These are phyloP conservation scores for Diplolepis rosae DNA, from an alignment of 2,888 invertebrate genomes.

Conservation along the genomic window DNA sequence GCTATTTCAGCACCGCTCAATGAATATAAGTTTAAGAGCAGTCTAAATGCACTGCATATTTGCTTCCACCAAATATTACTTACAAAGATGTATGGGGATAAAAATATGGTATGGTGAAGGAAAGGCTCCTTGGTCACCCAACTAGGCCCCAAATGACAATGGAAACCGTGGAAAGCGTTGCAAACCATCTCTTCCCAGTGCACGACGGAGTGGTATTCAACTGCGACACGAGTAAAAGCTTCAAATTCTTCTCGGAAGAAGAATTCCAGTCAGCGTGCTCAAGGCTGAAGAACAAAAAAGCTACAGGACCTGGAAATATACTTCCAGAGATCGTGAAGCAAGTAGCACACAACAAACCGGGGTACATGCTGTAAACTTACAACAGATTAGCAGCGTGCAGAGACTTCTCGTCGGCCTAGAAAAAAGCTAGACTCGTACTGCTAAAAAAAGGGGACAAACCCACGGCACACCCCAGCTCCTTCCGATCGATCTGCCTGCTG, in stretches of 20 bases:
- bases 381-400: no score
- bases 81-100: neutral
- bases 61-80: no score
- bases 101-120: neutral
- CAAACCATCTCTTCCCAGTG: neutral
- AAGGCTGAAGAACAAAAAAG: slow-evolving; percentile 1
- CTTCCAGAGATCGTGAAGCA: slow-evolving; percentile 14
- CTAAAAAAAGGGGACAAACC: no score
- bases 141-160: neutral
- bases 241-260: neutral
- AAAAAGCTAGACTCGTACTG: no score
- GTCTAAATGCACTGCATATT: no score
- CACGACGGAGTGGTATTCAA: neutral
- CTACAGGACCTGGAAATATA: slow-evolving; percentile 14
- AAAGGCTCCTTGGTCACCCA: neutral
- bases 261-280: neutral
- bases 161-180: neutral
- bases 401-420: slow-evolving; percentile 35
- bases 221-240: no score
- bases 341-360: neutral
- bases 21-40: no score
- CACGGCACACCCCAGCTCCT: slow-evolving; percentile 23
- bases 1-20: no score
- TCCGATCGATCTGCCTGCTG: slow-evolving; percentile 41
- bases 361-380: slow-evolving; percentile 32